These are phyloP conservation scores for Malacoraja senta DNA, from an alignment of 2,797 vertebrate species.

Conservation along the genomic window DNA sequence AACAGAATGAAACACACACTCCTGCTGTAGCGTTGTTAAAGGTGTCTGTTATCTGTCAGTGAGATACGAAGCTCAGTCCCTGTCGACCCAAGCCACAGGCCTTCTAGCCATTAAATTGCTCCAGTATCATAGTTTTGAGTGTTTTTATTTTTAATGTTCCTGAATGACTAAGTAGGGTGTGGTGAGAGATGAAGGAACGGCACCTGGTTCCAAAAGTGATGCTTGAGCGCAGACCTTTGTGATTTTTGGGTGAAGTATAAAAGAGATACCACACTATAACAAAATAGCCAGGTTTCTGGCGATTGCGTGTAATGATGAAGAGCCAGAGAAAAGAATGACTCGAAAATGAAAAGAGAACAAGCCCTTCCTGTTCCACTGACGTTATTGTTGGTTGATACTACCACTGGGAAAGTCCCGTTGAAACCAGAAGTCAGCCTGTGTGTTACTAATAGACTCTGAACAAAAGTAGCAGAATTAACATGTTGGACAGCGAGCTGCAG, in stretches of 20 bases:
- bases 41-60: neutral
- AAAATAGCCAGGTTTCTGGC: neutral
- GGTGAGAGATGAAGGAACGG: neutral
- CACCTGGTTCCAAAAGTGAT: neutral
- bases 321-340: neutral
- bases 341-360: conserved; percentile 14
- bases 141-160: neutral
- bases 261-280: neutral
- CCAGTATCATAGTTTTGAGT: neutral
- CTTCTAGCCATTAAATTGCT: neutral
- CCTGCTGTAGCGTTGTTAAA: neutral
- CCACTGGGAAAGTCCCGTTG: conserved; percentile 1
- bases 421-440: conserved; percentile 26
- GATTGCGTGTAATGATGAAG: neutral
- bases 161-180: neutral
- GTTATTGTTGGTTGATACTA: neutral
- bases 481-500: neutral
- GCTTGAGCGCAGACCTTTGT: neutral
- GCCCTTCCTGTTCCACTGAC: conserved; percentile 1
- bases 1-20: neutral
- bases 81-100: neutral
- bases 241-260: neutral
- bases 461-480: neutral
- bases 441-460: neutral
- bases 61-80: too few relatives aligned